Evolutionary conservation across 2,113 vertebrate genomes (phyloP), one percentile per base, ranked within the genome.

Genomic region (Gnathonemus echidnorhynchus): DNA sequence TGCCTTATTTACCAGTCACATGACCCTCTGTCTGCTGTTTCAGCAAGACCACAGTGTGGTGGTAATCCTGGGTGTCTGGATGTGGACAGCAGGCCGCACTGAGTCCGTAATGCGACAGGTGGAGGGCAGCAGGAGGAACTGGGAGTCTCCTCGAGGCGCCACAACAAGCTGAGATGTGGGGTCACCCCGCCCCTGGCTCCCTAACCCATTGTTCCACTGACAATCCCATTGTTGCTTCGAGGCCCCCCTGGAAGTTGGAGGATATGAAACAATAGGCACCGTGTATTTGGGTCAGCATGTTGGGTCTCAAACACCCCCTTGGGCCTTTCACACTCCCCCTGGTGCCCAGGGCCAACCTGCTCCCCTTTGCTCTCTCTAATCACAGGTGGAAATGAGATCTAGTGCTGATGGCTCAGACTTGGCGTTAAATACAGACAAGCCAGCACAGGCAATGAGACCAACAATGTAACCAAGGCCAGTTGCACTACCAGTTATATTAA

Each of bases 181-280:
- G 77, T 52, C 35, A 52, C 35, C 77, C 31, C 31, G 3, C 49
- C 74, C 35, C 3, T 42, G 66, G 27, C 49, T 84, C 45, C 35
- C 21, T 4, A 89, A 86, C 90, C 89, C 89, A 91, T 90, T 91
- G 92, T 93, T 92, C 93, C 94, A 93, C 93, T 13, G 90, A 94
- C 92, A 80, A 42, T 49, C 2, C 89, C 89, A 95, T 95, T 94
- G 94, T 95, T 92, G 91, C 66, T 52, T 87, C 77, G 85, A 27
- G 45, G 89, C 90, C 91, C 90, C 91, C 66, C 62, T 49, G 88
- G 91, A 93, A 48, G 58, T 91, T 90, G 91, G 92, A 94, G 94
- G 94, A 95, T 92, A 88, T 35, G 24, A 93, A 91, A 95, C 94
- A 95, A 95, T 95, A 85, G 89, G 1, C 86, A 56, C 88, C 27